Base-by-base conservation (phyloP, 2,113 vertebrate species). In the Guaruba guarouba region DNA sequence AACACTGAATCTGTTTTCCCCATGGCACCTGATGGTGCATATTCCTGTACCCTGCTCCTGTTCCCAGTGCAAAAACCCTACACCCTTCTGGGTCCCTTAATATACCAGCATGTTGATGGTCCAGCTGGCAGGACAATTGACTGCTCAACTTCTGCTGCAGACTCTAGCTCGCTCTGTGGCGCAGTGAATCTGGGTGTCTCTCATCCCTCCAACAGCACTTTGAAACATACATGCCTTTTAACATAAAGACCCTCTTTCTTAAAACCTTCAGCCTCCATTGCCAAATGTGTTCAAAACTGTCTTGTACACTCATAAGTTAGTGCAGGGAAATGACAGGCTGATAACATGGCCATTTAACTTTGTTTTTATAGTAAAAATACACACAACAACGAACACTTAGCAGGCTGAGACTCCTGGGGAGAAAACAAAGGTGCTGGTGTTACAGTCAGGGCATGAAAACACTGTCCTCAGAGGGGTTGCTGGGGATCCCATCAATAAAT, bases 121-220 rank as follows among this genome's bases (percentile, higher is more conserved):
- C 23, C 48, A 31, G 9, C 27, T 77, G 43, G 23, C 20, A 87
- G 48, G 27, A 39, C 37, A 90, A 39, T 3, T 8, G 33, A 51
- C 24, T n/a, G 24, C 49, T 69, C 22, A 28, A 18, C 15, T 37
- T 63, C 63, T 57, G 25, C 48, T 76, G 37, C n/a, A 77, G 43
- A n/a, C n/a, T 63, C 48, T 76, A 23, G 48, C 22, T n/a, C 19
- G 23, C 37, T 35, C 68, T 39, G 11, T 39, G 17, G 17, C 17
- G 7, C 27, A 43, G 23, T 49, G 54, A 67, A 68, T 59, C 27
- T 59, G 31, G 9, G 7, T 39, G 11, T 48, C 52, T 39, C 15
- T n/a, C 1, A 1, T 67, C 37, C 71, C 9, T 29, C 13, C 1
- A 6, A 0, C 0, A 1, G 11, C 14, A 4, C 24, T 44, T 49